Base-by-base conservation (phyloP, 2,797 vertebrate genomes). In the Australoheros facetus region DNA sequence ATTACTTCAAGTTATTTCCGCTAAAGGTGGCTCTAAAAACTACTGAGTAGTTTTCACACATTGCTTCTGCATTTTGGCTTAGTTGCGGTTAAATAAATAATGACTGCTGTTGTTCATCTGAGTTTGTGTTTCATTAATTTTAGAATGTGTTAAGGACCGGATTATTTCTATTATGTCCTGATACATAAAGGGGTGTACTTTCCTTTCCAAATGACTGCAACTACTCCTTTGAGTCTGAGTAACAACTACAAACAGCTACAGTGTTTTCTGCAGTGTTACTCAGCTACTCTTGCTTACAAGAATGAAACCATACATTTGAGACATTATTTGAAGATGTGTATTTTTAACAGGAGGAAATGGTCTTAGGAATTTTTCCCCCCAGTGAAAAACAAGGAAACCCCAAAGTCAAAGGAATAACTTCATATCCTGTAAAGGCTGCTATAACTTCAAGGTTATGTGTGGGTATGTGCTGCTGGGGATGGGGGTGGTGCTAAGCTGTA, bases 401-500 rank as follows among this genome's bases (percentile, higher is more conserved):
- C 64, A 28, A 80, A 59, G 58, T 45, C 57, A 74, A 74, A 74
- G 58, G 16, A 69, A 53, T 53, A 69, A 51, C 42, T 51, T 69
- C 17, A 51, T 51, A 57, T 59, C 4, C 21, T 57, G n/a, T 23
- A 34, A 71, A 62, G 42, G 37, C 1, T 69, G 26, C 64, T 69
- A 32, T 69, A 69, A 53, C 64, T 32, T 73, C 11, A 74, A 79
- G 83, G 77, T 73, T 58, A 23, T 90, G 90, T 90, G 89, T 89
- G 89, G 81, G 91, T 83, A 87, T 91, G 84, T 90, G 83, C 77
- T 77, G 75, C 59, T 42, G 57, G 75, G 57, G 78, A 69, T 75
- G 88, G 86, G 84, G 88, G 85, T 77, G 88, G 86, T 26, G 56
- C 82, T 85, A 83, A 87, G 87, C 89, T 85, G 59, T 85, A 85